Evolutionary conservation across 2,888 invertebrate genomes (phyloP), one percentile per base, ranked within the genome.

Genomic region (Drosophila infuscata): DNA sequence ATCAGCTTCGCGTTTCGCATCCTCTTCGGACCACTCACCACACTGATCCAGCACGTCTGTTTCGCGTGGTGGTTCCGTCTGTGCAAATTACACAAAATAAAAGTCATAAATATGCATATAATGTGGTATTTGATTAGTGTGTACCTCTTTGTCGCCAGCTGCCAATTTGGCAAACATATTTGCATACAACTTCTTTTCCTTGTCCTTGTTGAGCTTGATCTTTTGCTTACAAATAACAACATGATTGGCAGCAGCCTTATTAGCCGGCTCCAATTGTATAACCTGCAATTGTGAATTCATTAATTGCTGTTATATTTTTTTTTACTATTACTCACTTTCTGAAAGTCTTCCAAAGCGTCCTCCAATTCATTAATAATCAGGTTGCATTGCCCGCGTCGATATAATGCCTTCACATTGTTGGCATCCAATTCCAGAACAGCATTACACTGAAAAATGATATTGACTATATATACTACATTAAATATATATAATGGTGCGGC

Each of bases 121-220:
- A 3, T 11, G 8, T 30, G 8, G 17, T 3, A 56, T 30, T 30
- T n/a, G 11, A 29, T 46, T 32, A 43, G 53, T 56, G 17, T 53
- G 12, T 88, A 87, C 96, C 96, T 96, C 95, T 92, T 95, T 94
- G 94, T 97, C 97, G 93, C 95, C 95, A 82, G 96, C 95, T 6
- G 97, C 97, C 94, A 98, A 97, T 93, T 98, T 98, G 85, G 97
- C 96, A 93, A 99, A 99, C 98, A 99, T 98, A 93, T 98, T 98
- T 17, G 96, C 96, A 93, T 98, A 99, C 41, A 98, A 94, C 91
- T 96, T 95, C 94, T 97, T 98, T 93, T 99, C 98, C 71, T 95
- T 96, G 64, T 95, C 95, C 77, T 96, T 94, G 87, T 97, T 96
- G 80, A 96, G 95, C 92, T 96, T 96, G 25, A 98, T 94, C 72